Evolutionary conservation across 2,797 vertebrate species (phyloP).

Genomic region (Gallinago stenura): DNA sequence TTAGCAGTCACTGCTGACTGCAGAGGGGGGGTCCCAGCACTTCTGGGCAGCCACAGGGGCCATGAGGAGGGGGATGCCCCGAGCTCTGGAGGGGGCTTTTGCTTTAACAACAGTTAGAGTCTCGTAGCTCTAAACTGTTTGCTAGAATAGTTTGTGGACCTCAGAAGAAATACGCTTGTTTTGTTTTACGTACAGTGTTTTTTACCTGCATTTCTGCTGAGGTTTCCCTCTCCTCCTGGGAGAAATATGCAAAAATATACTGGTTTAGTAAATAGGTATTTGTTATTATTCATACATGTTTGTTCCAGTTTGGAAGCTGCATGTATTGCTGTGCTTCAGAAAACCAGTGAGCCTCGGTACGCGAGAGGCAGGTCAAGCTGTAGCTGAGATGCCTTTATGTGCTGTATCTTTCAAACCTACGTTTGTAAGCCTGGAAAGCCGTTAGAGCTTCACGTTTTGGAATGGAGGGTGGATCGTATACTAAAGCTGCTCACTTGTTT

Average conservation of each 20-base stretch:
- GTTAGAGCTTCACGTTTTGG: background rate
- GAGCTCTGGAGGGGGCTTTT: background rate
- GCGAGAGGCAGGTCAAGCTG: background rate
- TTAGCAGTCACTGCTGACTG: background rate
- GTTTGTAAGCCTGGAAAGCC: background rate
- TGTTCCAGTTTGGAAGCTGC: background rate
- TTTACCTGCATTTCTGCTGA: background rate
- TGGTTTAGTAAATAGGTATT: background rate
- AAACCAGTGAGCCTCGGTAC: fast-evolving
- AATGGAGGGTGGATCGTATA: constrained; percentile 2
- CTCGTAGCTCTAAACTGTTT: background rate
- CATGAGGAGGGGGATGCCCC: background rate
- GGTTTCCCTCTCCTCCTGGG: background rate
- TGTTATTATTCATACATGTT: background rate
- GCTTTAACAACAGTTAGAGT: background rate
- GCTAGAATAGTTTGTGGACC: background rate
- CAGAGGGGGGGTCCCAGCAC: background rate
- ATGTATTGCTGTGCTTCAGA: background rate
- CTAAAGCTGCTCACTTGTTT: constrained; percentile 39
- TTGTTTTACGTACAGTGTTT: background rate
- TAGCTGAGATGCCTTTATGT: background rate
- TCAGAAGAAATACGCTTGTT: background rate
- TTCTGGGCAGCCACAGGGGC: background rate
- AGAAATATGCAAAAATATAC: fast-evolving
- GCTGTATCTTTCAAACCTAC: background rate